Evolutionary conservation across 2,797 vertebrate species (phyloP), one percentile per base, ranked within the genome.

Genomic region (Myotis pilosus): DNA sequence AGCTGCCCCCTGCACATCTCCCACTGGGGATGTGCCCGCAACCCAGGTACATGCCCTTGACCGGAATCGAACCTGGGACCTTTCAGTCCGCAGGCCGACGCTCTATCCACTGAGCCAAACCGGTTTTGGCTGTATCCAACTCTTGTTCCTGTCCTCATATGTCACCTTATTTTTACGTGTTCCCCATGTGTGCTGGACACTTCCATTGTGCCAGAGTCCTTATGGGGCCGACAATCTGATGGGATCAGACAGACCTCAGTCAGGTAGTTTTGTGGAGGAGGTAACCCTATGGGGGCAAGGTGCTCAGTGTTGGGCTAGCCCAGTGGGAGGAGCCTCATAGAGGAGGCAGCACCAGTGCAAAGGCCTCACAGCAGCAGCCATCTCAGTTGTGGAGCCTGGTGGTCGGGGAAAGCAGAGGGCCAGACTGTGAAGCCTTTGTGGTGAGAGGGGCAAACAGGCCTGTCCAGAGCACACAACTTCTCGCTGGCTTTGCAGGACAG

Each of bases 71-170:
- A n/a, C n/a, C n/a, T n/a, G n/a, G n/a, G n/a, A n/a, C n/a, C n/a
- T n/a, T n/a, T n/a, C n/a, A n/a, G n/a, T n/a, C n/a, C n/a, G n/a
- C n/a, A n/a, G n/a, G n/a, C n/a, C n/a, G n/a, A n/a, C n/a, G n/a
- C n/a, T n/a, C n/a, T n/a, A n/a, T n/a, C n/a, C n/a, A n/a, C n/a
- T n/a, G n/a, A n/a, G n/a, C n/a, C n/a, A n/a, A n/a, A n/a, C n/a
- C n/a, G n/a, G n/a, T n/a, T n/a, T n/a, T n/a, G n/a, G n/a, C n/a
- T 2, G 4, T 3, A 3, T 25, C 2, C 2, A 23, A 2, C 23
- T 23, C 13, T 19, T 3, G 8, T 36, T 80, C 25, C 19, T n/a
- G 15, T 5, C 1, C 23, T 33, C 11, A 2, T 1, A 1, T 13
- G 53, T n/a, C 41, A 44, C 60, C 49, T 5, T 5, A 4, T 20